These are phyloP conservation scores for Garra rufa DNA, from an alignment of 2,113 vertebrate genomes.

Conservation along the genomic window DNA sequence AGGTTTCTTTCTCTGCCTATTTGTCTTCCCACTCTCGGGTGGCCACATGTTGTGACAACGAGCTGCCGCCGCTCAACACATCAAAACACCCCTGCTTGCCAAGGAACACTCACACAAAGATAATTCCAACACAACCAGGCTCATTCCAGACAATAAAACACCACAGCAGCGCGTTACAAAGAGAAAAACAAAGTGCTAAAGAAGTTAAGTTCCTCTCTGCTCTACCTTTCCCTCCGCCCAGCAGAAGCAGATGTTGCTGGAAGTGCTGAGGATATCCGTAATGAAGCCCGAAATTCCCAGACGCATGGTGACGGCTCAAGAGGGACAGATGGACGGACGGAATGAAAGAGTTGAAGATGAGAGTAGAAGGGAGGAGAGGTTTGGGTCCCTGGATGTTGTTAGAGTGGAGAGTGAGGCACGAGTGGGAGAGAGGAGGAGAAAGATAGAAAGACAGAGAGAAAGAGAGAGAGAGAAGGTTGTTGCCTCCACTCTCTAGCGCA, in stretches of 20 bases:
- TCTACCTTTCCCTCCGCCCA: slow-evolving; percentile 78
- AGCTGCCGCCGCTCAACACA: slow-evolving; percentile 33
- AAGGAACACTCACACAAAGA: slow-evolving; percentile 28
- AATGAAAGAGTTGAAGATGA: slow-evolving; percentile 43
- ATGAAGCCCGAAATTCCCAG: slow-evolving; percentile 76
- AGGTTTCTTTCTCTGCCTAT: slow-evolving; percentile 18
- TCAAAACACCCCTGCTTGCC: slow-evolving; percentile 48
- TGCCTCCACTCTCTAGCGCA: slow-evolving; percentile 57
- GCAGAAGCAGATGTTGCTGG: slow-evolving; percentile 78
- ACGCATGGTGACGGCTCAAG: slow-evolving; percentile 71
- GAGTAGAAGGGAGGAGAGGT: slow-evolving; percentile 36
- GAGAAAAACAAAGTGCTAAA: slow-evolving; percentile 33
- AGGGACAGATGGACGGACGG: slow-evolving; percentile 6
- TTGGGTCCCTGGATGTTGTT: slow-evolving; percentile 46
- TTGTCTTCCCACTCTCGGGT: slow-evolving; percentile 28
- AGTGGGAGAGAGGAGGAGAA: slow-evolving; percentile 41
- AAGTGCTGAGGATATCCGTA: slow-evolving; percentile 76
- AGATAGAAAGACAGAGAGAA: slow-evolving; percentile 49
- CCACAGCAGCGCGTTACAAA: not conserved
- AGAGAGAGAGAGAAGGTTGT: slow-evolving; percentile 33
- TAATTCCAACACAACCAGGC: not conserved
- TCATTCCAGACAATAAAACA: not conserved
- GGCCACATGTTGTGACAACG: slow-evolving; percentile 39
- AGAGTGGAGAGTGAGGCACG: slow-evolving; percentile 51
- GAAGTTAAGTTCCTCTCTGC: slow-evolving; percentile 44